Evolutionary conservation across 2,797 vertebrate species (phyloP).

Genomic region (Periparus ater): DNA sequence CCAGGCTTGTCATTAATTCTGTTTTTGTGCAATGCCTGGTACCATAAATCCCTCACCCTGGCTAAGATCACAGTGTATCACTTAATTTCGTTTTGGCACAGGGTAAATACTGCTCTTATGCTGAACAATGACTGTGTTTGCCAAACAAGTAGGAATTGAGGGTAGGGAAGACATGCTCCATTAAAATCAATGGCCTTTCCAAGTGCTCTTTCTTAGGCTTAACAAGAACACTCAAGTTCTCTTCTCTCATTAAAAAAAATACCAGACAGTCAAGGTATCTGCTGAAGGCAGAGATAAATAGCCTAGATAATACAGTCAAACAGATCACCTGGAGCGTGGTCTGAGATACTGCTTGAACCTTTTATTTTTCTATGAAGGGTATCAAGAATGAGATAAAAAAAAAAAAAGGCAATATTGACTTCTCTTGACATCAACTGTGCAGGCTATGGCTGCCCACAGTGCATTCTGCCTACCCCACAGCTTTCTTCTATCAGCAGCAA

Average conservation of each 20-base stretch:
- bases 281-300: not conserved
- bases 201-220: not conserved
- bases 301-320: not conserved
- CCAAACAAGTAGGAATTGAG: not conserved
- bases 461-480: not conserved
- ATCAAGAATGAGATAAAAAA: not conserved
- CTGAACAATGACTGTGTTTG: not conserved
- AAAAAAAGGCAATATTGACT: not conserved
- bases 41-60: not conserved
- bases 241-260: not conserved
- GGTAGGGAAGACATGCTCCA: not conserved
- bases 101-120: not conserved
- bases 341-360: not conserved
- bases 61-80: not conserved
- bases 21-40: not conserved
- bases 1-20: not conserved
- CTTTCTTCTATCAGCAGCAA: not conserved
- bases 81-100: not conserved
- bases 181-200: not conserved
- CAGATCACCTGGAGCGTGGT: not conserved
- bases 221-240: not conserved
- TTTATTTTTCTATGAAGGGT: not conserved
- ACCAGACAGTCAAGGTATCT: not conserved
- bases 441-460: not conserved
- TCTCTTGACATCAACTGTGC: not conserved